Evolutionary conservation across 2,888 invertebrate genomes (phyloP), one percentile per base, ranked within the genome.

Genomic region (Rhogogaster chlorosoma): DNA sequence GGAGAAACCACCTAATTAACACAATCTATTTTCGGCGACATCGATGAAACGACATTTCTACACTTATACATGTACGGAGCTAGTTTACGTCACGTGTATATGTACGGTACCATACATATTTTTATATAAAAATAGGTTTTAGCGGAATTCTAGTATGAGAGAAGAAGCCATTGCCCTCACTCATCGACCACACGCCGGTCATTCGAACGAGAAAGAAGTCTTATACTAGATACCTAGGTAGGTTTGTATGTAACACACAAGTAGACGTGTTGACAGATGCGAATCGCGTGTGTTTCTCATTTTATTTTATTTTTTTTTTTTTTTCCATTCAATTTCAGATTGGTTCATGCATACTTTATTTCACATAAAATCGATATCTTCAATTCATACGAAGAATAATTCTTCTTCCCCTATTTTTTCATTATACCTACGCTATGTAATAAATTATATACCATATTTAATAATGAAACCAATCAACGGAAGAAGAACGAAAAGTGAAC

Each of bases 101-200:
- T 12, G 10, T 26, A 22, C 26, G 7, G 61, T 57, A 22, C n/a
- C 22, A 2, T 7, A 32, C 32, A 29, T 36, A 70, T n/a, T 36
- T 70, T 70, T 70, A 70, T n/a, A 70, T 70, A 29, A 70, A 36
- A 36, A 70, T 70, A 70, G 70, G 36, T 32, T 70, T 18, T 26
- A 71, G 36, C 10, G 38, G n/a, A 71, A 71, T 71, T n/a, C 70
- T 38, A 71, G 73, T 42, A 73, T 45, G 42, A 22, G 22, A 26
- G 15, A 67, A 73, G 77, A 77, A 77, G 77, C 53, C 77, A 53
- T 77, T 77, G 77, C 49, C 77, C 53, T 77, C 45, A 29, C 22
- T 53, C 77, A 77, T 77, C 53, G 77, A 77, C 53, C 77, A 67
- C 67, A 61, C 61, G 61, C 26, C 26, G 61, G 61, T 61, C 61